Evolutionary conservation across 2,888 invertebrate genomes (phyloP).

Genomic region (Keiferia lycopersicella): DNA sequence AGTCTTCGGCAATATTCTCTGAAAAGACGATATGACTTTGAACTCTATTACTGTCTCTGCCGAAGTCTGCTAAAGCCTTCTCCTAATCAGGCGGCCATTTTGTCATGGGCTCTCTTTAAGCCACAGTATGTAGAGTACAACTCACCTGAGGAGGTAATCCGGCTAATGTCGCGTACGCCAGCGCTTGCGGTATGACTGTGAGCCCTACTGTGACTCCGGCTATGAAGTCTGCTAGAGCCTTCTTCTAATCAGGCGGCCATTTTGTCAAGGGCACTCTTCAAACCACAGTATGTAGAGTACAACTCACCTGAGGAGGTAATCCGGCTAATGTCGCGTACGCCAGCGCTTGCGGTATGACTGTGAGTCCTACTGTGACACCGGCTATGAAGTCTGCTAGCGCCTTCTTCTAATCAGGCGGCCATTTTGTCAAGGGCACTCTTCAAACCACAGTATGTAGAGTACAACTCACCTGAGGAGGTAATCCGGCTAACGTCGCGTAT

Average conservation of each 20-base stretch:
- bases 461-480: constrained; percentile 88
- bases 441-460: not conserved
- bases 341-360: constrained; percentile 86
- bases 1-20: no score
- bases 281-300: not conserved
- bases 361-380: constrained; percentile 95
- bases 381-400: constrained; percentile 90
- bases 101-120: no score
- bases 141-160: not conserved
- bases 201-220: no score
- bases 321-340: not conserved
- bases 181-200: no score
- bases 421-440: constrained; percentile 83
- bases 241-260: no score
- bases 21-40: no score
- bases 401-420: constrained; percentile 90
- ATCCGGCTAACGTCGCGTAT: constrained; percentile 93
- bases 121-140: not conserved
- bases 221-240: no score
- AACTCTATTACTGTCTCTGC: no score
- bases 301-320: not conserved
- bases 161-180: not conserved
- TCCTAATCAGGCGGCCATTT: no score
- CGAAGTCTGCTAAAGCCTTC: no score
- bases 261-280: no score